A percentile compares a stretch with the other conserved stretches of the same genome.
Conservation (phyloP, 2,888 invertebrate species). For the Amphipoea oculea region DNA sequence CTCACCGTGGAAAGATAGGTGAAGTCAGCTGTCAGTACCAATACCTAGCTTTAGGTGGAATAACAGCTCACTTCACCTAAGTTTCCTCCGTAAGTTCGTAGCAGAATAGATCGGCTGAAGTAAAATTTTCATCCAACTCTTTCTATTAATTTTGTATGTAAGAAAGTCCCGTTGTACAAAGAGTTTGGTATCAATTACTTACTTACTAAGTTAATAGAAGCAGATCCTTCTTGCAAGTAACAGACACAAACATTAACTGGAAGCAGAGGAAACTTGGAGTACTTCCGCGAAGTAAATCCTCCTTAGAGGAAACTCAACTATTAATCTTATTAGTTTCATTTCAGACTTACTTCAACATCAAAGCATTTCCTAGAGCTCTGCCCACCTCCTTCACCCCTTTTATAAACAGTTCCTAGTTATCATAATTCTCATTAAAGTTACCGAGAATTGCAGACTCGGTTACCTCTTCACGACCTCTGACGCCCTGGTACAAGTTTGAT, state of each 20-base stretch:
- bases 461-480: constrained; percentile 20
- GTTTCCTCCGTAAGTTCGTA: background rate
- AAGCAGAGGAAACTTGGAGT: background rate
- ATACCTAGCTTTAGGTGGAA: too few relatives aligned
- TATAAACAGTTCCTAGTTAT: constrained; percentile 34
- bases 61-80: background rate
- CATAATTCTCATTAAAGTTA: constrained; percentile 53
- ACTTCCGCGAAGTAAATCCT: background rate
- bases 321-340: constrained; percentile 29
- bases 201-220: background rate
- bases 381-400: background rate
- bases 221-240: background rate
- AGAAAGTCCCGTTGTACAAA: background rate
- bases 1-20: too few relatives aligned
- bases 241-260: background rate
- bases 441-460: constrained; percentile 12
- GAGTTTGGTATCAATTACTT: background rate
- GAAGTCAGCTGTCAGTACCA: background rate
- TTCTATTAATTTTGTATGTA: background rate
- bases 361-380: constrained; percentile 16
- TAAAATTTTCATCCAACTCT: background rate
- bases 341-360: constrained; percentile 21
- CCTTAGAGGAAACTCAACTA: constrained; percentile 6
- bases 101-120: background rate
- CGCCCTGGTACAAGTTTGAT: constrained; percentile 50